Evolutionary conservation across 2,888 invertebrate genomes (phyloP).

Genomic region (Congeria kusceri): DNA sequence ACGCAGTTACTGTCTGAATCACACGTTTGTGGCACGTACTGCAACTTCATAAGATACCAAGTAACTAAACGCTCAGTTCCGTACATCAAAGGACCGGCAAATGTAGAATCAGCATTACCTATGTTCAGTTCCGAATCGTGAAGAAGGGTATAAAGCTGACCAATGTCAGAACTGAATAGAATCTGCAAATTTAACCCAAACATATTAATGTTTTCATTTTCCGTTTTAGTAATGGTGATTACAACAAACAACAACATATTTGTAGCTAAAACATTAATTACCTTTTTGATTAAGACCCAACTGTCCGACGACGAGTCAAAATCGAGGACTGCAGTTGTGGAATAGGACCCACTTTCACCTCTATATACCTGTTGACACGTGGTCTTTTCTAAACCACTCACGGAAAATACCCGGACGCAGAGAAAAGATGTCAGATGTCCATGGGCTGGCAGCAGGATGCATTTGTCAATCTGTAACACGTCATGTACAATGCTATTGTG

Average conservation of each 20-base stretch:
- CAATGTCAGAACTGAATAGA: constrained; percentile 32
- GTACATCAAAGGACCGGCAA: constrained; percentile 24
- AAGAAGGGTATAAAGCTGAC: constrained; percentile 9
- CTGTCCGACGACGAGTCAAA: constrained; percentile 18
- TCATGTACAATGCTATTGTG: no score
- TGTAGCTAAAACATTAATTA: no score
- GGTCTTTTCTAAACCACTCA: constrained; percentile 2
- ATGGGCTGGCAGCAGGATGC: constrained; percentile 11
- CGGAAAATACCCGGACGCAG: constrained; percentile 26
- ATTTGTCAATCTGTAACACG: constrained; percentile 14
- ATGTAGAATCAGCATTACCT: constrained; percentile 4
- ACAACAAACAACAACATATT: no score
- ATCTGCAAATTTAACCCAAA: constrained; percentile 11
- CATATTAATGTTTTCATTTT: no score
- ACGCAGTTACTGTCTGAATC: constrained; percentile 23
- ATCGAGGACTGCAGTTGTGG: constrained; percentile 25
- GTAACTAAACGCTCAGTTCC: constrained; percentile 38
- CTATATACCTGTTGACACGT: constrained; percentile 8
- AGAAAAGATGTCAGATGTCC: constrained; percentile 8
- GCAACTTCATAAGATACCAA: constrained; percentile 43
- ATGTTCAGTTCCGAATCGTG: constrained; percentile 42
- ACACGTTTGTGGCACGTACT: constrained; percentile 30
- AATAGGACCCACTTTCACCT: neutral
- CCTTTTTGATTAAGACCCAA: constrained; percentile 26
- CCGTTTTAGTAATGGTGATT: no score